Percentiles rank a stretch among this genome's conserved stretches.
These are phyloP conservation scores for Cryptoprocta ferox DNA, from an alignment of 2,797 vertebrate genomes.

Conservation along the genomic window DNA sequence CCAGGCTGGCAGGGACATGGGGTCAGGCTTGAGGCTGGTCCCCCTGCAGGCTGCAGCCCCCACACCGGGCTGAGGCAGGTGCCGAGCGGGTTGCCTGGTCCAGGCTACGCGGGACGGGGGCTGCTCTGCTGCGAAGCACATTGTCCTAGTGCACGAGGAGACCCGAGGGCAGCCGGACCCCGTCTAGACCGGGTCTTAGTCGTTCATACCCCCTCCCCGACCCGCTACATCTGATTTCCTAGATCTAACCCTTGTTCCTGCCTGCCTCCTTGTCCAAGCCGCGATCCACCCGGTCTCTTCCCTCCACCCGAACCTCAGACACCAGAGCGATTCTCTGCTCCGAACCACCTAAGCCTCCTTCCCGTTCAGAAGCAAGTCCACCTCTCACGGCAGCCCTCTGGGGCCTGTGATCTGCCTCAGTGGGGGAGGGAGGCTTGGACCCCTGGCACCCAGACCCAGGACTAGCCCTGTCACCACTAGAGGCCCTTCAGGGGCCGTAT, in stretches of 20 bases:
- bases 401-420: neutral
- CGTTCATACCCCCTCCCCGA: neutral
- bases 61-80: no score
- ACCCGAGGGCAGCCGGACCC: neutral
- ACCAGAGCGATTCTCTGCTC: neutral
- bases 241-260: no score
- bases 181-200: neutral
- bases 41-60: neutral
- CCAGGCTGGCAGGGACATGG: neutral
- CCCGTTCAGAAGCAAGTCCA: neutral
- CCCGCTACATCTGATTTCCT: neutral
- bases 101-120: neutral
- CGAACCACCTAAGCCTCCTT: neutral
- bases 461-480: neutral
- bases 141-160: accelerated
- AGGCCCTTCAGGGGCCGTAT: neutral
- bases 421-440: neutral
- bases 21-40: neutral
- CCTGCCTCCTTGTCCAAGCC: neutral
- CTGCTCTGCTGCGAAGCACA: accelerated
- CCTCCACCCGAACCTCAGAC: neutral
- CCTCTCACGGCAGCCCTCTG: neutral
- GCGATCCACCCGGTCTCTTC: neutral
- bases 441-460: neutral
- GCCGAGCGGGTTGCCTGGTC: accelerated